Evolutionary conservation across 2,888 invertebrate species (phyloP).

Genomic region (Cybosia mesomella): DNA sequence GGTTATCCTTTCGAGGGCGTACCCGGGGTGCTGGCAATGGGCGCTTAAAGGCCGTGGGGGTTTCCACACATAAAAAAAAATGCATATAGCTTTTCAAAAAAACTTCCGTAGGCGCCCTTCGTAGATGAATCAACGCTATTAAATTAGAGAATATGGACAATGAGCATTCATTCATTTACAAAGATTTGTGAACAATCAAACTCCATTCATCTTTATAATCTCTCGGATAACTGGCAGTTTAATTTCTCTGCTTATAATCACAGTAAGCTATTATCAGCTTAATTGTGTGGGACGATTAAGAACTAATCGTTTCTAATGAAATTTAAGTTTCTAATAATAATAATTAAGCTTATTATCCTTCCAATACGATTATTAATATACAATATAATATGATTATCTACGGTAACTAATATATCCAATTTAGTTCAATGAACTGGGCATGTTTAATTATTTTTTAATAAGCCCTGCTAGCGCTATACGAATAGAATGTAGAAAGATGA

Average conservation of each 20-base stretch:
- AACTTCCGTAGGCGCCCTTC: too few relatives aligned
- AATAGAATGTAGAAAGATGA: slow-evolving; percentile 24
- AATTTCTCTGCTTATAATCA: slow-evolving; percentile 56
- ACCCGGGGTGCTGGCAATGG: too few relatives aligned
- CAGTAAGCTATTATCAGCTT: neutral
- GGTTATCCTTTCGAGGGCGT: too few relatives aligned
- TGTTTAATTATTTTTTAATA: neutral
- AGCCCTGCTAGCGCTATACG: slow-evolving; percentile 30
- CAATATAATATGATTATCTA: too few relatives aligned
- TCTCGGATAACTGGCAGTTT: slow-evolving; percentile 55
- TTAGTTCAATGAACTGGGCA: neutral
- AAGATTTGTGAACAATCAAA: slow-evolving; percentile 42
- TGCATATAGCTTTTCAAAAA: too few relatives aligned
- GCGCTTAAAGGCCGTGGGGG: too few relatives aligned
- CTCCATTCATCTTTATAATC: slow-evolving; percentile 52
- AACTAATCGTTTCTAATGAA: too few relatives aligned
- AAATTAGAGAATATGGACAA: neutral
- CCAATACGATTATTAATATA: too few relatives aligned
- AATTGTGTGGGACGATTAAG: neutral
- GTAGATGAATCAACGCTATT: neutral
- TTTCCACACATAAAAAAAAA: too few relatives aligned
- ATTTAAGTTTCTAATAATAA: neutral
- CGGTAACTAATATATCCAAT: neutral
- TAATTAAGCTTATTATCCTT: neutral
- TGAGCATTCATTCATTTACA: slow-evolving; percentile 9